A percentile compares a stretch with the other conserved stretches of the same genome.
Conservation (phyloP, 2,888 invertebrate genomes). For the Hedya salicella region DNA sequence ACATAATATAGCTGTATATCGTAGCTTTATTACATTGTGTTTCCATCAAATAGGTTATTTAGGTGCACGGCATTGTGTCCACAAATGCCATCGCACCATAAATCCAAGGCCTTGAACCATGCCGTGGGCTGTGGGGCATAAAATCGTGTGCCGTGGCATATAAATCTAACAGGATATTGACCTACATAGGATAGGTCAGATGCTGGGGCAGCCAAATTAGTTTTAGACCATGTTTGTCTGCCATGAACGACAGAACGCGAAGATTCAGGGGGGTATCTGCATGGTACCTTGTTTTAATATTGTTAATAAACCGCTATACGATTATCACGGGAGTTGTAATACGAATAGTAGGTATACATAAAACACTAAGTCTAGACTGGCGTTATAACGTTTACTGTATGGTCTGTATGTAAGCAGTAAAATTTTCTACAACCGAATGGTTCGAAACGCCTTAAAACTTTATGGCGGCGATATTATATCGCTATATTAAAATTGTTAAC, state of each 20-base stretch:
- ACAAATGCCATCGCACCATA: slow-evolving; percentile 78
- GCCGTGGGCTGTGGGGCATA: slow-evolving; percentile 56
- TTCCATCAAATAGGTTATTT: slow-evolving; percentile 51
- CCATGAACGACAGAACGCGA: slow-evolving; percentile 15
- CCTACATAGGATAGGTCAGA: slow-evolving; percentile 69
- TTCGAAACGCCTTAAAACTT: too few species aligned
- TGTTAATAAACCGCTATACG: too few species aligned
- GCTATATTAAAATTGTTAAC: too few species aligned
- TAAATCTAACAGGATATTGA: slow-evolving; percentile 69
- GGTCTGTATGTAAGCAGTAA: too few species aligned
- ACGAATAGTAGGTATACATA: too few species aligned
- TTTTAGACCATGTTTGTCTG: slow-evolving; percentile 20
- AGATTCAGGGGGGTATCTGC: neutral
- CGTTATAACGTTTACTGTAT: too few species aligned
- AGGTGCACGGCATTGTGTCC: slow-evolving; percentile 60
- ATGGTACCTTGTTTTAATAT: too few species aligned
- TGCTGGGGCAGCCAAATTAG: slow-evolving; percentile 42
- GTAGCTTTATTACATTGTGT: slow-evolving; percentile 40
- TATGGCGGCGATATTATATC: too few species aligned
- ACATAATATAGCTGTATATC: slow-evolving; percentile 7
- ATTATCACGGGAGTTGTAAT: too few species aligned
- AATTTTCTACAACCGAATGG: too few species aligned
- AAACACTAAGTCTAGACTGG: too few species aligned
- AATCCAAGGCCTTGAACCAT: slow-evolving; percentile 69
- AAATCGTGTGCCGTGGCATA: slow-evolving; percentile 52